Evolutionary conservation across 2,797 vertebrate genomes (phyloP), one percentile per base, ranked within the genome.

Genomic region (Sciurus carolinensis): DNA sequence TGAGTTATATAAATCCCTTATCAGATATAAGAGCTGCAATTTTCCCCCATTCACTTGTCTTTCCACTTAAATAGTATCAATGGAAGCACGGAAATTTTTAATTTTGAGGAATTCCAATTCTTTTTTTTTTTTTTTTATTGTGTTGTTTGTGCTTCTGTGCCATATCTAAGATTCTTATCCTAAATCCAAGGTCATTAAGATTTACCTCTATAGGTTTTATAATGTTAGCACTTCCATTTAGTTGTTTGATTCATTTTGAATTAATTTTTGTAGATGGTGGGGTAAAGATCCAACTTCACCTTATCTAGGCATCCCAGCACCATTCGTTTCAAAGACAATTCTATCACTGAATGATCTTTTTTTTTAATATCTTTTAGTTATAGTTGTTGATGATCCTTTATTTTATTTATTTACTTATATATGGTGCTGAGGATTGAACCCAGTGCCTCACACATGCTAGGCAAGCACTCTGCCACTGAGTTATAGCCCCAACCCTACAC

Each of bases 161-260:
- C 24, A 26, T 59, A 59, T 59, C 9, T 24, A 59, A 90, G 26
- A 77, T 13, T 57, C 39, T n/a, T 62, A 12, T 71, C 26, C 26
- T 64, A 84, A 90, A 77, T 79, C 14, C 67, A 79, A 85, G n/a
- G 42, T 75, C 67, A 67, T 14, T 57, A 83, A 87, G 30, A 84
- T 59, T 81, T 73, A 87, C 3, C 17, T 66, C 22, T 66, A 76
- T 33, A 52, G 52, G 47, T 76, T 91, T 86, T 91, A 44, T 15
- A 36, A 71, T 59, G 8, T 59, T 59, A 59, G 57, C 9, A 2
- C 57, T 59, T 59, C 57, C 57, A 59, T 59, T 59, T 24, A 59
- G 57, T 2, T 59, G 57, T 59, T 24, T 59, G 57, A 59, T 10
- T 6, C 57, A 59, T 59, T 59, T 59, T 59, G 57, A 59, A 24